phyloP scores from a whole-genome alignment of 1,140 invertebrate species.

The Chionoecetes opilio region DNA sequence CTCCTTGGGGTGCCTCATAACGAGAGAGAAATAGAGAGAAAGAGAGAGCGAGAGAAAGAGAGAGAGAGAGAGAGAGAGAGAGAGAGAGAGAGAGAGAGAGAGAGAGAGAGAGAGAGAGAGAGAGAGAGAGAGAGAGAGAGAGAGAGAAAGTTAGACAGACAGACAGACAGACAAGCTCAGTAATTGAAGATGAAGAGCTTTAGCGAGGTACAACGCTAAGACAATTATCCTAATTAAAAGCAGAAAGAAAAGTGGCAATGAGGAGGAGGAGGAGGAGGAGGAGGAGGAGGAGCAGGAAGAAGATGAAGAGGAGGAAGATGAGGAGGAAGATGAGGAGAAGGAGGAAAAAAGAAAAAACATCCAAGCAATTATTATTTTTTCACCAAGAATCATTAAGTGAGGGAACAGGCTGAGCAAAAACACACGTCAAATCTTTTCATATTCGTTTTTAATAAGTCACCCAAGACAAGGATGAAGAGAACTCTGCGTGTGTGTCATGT shows the following conservation, averaged over 20 bases:
- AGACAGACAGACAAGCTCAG: background rate
- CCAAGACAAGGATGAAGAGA: background rate
- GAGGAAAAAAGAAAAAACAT: background rate
- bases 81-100: background rate
- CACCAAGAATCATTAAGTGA: background rate
- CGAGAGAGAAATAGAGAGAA: background rate
- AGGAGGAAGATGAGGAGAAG: background rate
- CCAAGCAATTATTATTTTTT: too few species aligned
- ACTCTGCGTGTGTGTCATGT: too few species aligned
- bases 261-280: background rate
- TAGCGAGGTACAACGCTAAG: background rate
- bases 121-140: background rate
- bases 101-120: background rate
- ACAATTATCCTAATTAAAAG: conserved; percentile 14
- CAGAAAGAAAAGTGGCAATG: background rate
- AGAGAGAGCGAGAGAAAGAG: conserved; percentile 1
- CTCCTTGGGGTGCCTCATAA: too few species aligned
- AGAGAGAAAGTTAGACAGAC: background rate
- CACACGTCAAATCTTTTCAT: background rate
- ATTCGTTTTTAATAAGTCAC: background rate
- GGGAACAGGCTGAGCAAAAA: background rate
- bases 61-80: background rate
- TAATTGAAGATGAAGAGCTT: too few species aligned
- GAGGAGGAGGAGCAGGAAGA: background rate
- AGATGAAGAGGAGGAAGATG: background rate